Evolutionary conservation across 92 coral and sea anemone genomes (phyloP).

Genomic region (Epizoanthus ramosus): DNA sequence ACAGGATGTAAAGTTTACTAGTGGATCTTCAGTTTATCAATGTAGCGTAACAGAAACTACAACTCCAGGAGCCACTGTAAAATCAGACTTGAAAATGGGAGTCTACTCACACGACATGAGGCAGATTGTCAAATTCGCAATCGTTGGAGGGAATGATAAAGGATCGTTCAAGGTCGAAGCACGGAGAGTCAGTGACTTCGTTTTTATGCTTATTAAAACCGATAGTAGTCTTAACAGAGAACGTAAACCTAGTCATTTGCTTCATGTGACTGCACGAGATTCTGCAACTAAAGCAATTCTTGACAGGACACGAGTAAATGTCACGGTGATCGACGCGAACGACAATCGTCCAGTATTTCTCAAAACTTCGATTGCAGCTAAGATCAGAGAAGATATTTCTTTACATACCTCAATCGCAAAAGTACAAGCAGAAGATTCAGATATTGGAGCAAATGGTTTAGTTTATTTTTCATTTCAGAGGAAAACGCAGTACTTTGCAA

Average conservation of each 20-base stretch:
- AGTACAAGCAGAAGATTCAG: slow-evolving; percentile 80
- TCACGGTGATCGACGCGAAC: slow-evolving; percentile 72
- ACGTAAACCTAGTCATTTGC: slow-evolving; percentile 59
- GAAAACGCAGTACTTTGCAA: slow-evolving; percentile 74
- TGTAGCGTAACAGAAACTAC: slow-evolving; percentile 75
- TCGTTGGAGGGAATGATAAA: slow-evolving; percentile 63
- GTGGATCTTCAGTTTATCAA: slow-evolving; percentile 86
- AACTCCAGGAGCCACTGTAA: slow-evolving; percentile 61
- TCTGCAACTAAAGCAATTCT: slow-evolving; percentile 59
- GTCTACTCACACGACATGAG: slow-evolving; percentile 73
- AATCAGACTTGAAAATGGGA: slow-evolving; percentile 94
- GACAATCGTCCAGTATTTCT: slow-evolving; percentile 81
- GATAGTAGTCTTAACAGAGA: slow-evolving; percentile 71
- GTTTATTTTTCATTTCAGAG: slow-evolving; percentile 79
- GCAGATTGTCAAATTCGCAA: slow-evolving; percentile 61
- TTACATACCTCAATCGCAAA: slow-evolving; percentile 77
- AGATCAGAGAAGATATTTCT: slow-evolving; percentile 78
- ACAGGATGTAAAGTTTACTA: slow-evolving; percentile 84
- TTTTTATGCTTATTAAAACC: slow-evolving; percentile 77
- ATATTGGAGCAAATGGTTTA: slow-evolving; percentile 80
- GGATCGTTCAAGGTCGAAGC: slow-evolving; percentile 66
- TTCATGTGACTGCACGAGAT: slow-evolving; percentile 77
- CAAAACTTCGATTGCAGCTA: slow-evolving; percentile 54
- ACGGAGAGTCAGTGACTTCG: slow-evolving; percentile 76
- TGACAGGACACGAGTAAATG: slow-evolving; percentile 78